These are phyloP conservation scores for Chelon labrosus DNA, from an alignment of 2,797 vertebrate species.

Conservation along the genomic window DNA sequence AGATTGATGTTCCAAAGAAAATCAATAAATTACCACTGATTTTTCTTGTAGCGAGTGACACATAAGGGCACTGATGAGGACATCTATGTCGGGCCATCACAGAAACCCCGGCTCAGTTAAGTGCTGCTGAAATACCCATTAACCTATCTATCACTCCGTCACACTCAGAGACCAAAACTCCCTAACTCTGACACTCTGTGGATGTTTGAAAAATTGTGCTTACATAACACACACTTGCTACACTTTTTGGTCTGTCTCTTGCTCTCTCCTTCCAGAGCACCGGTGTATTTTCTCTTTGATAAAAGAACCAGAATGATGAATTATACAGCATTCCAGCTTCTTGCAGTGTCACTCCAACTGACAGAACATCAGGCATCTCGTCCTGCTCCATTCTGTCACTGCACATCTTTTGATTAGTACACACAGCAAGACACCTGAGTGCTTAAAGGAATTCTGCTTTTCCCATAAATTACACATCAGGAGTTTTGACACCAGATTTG, in stretches of 20 bases:
- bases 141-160: conserved; percentile 38
- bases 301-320: conserved; percentile 67
- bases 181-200: conserved; percentile 53
- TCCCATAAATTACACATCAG: conserved; percentile 70
- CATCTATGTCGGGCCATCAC: conserved; percentile 35
- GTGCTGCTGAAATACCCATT: conserved; percentile 47
- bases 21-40: conserved; percentile 52
- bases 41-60: conserved; percentile 45
- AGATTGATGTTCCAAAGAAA: conserved; percentile 49
- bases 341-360: conserved; percentile 60
- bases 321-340: conserved; percentile 51
- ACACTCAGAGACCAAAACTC: conserved; percentile 52
- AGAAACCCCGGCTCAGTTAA: conserved; percentile 35
- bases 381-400: conserved; percentile 54
- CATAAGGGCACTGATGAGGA: conserved; percentile 38
- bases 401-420: conserved; percentile 75
- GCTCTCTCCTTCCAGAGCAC: conserved; percentile 21
- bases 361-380: conserved; percentile 67
- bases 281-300: conserved; percentile 59
- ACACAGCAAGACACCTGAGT: conserved; percentile 66
- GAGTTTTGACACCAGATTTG: conserved; percentile 56
- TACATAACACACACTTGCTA: conserved; percentile 42
- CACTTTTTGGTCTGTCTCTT: conserved; percentile 24
- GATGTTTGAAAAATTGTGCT: conserved; percentile 50
- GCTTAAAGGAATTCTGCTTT: conserved; percentile 58